Base-by-base conservation (phyloP, 2,797 vertebrate genomes). In the Eulemur mongoz region DNA sequence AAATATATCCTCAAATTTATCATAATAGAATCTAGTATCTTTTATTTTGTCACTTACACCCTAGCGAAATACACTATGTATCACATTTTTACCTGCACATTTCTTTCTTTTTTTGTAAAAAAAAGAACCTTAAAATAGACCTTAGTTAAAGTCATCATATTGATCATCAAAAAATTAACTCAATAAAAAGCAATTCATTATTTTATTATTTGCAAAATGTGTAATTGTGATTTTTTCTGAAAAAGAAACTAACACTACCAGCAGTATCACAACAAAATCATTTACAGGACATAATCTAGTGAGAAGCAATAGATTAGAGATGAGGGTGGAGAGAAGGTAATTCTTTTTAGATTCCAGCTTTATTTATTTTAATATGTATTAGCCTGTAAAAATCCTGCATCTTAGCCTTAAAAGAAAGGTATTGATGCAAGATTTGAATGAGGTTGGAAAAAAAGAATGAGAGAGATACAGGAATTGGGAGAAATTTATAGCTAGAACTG, bases 401-500 rank as follows among this genome's bases (percentile, higher is more conserved):
- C 86, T 96, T 97, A 80, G 93, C 54, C 78, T 93, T 94, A 96
- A 98, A 93, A 95, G 65, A 95, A 95, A 94, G 87, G 22, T 92
- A 95, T 79, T 89, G 89, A 95, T 96, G 45, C 35, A 92, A 93
- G 54, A 90, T 93, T 93, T 95, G 75, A 72, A 94, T 14, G 52
- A 25, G 83, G 8, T 17, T 83, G 18, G 80, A 27, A 45, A 8
- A 8, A 23, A 87, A 78, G 45, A 5, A 2, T 38, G 38, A 75
- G 38, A 32, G 13, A 93, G 52, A 48, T n/a, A 48, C 3, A 88
- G 57, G 86, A 45, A 61, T 35, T 91, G 81, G 63, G 50, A 75
- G 76, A 93, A 97, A 97, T 98, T 97, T 96, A 96, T n/a, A 92
- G 76, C 90, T 91, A 89, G 35, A 81, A 81, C 75, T 94, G 57